These are phyloP conservation scores for Poecilia velifera DNA, from an alignment of 2,797 vertebrate genomes.

Conservation along the genomic window DNA sequence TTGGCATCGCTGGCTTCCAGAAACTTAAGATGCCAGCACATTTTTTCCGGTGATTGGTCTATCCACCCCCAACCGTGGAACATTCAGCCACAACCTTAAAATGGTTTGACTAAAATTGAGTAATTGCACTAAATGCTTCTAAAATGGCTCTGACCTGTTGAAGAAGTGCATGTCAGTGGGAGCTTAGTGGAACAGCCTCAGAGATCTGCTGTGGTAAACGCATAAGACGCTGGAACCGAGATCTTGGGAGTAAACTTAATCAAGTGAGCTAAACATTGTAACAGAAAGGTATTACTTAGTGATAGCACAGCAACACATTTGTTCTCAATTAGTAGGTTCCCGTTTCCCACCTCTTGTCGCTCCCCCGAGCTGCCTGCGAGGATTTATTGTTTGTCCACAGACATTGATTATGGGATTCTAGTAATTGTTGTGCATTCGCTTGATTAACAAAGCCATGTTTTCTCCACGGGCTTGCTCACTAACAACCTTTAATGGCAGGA, in stretches of 20 bases:
- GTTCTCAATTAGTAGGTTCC: constrained; percentile 60
- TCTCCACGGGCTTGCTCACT: constrained; percentile 62
- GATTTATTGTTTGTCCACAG: constrained; percentile 66
- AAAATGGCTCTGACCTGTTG: not conserved
- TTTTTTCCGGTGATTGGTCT: not conserved
- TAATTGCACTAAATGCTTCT: not conserved
- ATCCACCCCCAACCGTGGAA: not conserved
- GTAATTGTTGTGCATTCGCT: constrained; percentile 82
- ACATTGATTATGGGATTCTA: constrained; percentile 71
- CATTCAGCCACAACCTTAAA: not conserved
- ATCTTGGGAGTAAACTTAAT: constrained; percentile 50
- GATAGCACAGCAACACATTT: constrained; percentile 63
- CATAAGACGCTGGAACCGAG: not conserved
- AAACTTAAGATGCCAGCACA: not conserved
- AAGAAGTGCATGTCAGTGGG: not conserved
- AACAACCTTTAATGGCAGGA: constrained; percentile 50
- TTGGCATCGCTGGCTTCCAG: not conserved
- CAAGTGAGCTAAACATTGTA: constrained; percentile 70
- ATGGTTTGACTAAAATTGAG: not conserved
- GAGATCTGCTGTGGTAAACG: not conserved
- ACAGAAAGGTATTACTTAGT: constrained; percentile 67
- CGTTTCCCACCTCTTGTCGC: constrained; percentile 55
- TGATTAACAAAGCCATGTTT: constrained; percentile 82
- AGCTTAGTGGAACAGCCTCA: not conserved
- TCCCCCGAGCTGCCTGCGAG: constrained; percentile 39